phyloP scores from a whole-genome alignment of 2,797 vertebrate genomes.

The Mallotus villosus region DNA sequence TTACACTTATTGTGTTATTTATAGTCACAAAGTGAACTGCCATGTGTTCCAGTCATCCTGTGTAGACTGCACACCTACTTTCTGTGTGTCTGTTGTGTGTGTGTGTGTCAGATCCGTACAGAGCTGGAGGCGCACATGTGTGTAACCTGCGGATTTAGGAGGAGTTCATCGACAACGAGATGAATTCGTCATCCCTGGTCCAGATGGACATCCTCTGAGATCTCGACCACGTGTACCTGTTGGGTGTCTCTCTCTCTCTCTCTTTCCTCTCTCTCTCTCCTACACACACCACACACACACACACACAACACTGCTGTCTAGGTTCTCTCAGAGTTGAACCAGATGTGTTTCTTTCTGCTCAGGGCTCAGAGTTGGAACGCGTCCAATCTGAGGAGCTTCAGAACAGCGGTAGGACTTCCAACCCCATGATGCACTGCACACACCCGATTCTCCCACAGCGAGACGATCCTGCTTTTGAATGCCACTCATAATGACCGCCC shows the following conservation, averaged over 20 bases:
- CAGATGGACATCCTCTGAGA: constrained; percentile 89
- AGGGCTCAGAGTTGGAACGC: constrained; percentile 99
- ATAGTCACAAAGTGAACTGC: too few species aligned
- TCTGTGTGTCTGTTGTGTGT: too few species aligned
- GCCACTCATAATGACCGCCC: not conserved
- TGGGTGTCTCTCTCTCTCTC: constrained; percentile 60
- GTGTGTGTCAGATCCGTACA: constrained; percentile 76
- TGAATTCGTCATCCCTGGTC: constrained; percentile 86
- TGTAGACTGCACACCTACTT: too few species aligned
- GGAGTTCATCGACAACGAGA: constrained; percentile 89
- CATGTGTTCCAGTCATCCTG: too few species aligned
- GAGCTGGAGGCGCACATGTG: constrained; percentile 87
- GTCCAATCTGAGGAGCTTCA: constrained; percentile 97
- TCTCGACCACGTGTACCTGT: constrained; percentile 95
- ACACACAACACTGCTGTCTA: too few species aligned
- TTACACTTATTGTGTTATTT: too few species aligned
- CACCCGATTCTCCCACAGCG: too few species aligned
- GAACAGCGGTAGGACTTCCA: constrained; percentile 77
- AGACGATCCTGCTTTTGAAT: not conserved
- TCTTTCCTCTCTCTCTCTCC: too few species aligned
- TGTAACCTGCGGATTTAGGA: constrained; percentile 88
- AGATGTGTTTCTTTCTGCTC: constrained; percentile 50
- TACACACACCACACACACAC: not conserved
- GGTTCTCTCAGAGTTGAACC: too few species aligned
- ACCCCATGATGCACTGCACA: not conserved